Conservation (phyloP, 1,140 invertebrate species). For the Diploscapter pachys region DNA sequence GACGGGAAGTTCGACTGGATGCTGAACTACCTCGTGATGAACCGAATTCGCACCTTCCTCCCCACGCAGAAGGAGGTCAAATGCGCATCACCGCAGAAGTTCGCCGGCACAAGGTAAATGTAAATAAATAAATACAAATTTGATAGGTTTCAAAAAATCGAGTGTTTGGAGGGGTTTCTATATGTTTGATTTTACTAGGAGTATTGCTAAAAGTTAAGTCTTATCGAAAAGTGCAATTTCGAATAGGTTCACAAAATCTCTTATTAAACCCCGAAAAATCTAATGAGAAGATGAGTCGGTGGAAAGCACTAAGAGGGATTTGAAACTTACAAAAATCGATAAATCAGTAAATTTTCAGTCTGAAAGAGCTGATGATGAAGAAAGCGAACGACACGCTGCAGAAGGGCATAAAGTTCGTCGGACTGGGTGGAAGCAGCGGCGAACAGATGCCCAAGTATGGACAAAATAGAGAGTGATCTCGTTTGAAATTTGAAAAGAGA, state of each 20-base stretch:
- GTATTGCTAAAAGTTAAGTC: too few relatives aligned
- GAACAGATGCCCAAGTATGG: constrained; percentile 8
- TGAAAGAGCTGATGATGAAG: constrained; percentile 57
- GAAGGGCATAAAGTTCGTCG: constrained; percentile 4
- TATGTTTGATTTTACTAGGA: too few relatives aligned
- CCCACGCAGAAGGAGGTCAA: constrained; percentile 48
- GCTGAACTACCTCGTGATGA: constrained; percentile 48
- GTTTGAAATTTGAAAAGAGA: not conserved
- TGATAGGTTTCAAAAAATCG: too few relatives aligned
- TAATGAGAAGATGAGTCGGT: too few relatives aligned
- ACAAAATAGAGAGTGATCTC: constrained; percentile 6
- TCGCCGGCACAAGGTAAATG: constrained; percentile 32
- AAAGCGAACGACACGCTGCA: constrained; percentile 54
- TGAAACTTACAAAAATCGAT: not conserved
- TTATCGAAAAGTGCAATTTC: too few relatives aligned
- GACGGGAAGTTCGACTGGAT: constrained; percentile 56
- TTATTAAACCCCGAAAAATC: too few relatives aligned
- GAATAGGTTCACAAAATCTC: too few relatives aligned
- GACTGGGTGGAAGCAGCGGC: not conserved
- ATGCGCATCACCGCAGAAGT: constrained; percentile 43
- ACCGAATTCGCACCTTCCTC: constrained; percentile 53
- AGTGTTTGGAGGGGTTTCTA: too few relatives aligned
- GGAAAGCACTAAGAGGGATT: too few relatives aligned
- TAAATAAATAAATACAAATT: too few relatives aligned
- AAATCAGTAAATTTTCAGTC: not conserved